These are phyloP conservation scores for Aleadryas rufinucha DNA, from an alignment of 2,113 vertebrate genomes.

Conservation along the genomic window DNA sequence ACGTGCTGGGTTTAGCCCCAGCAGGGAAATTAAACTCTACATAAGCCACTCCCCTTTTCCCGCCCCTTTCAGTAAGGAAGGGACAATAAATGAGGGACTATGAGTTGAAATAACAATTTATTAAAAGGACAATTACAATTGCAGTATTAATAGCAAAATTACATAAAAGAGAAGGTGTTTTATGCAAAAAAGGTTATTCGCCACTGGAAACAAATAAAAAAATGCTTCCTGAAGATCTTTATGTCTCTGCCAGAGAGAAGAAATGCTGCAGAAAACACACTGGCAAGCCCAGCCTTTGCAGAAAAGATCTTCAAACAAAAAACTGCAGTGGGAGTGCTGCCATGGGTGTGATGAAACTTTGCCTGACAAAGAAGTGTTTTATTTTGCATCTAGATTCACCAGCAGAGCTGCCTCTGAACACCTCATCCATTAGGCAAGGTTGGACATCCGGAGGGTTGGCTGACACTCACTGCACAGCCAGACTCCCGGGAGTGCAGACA, in stretches of 20 bases:
- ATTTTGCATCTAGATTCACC: neutral
- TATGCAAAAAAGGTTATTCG: neutral
- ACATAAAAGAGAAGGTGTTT: neutral
- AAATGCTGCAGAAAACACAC: neutral
- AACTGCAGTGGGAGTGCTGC: neutral
- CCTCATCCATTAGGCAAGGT: neutral
- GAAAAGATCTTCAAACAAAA: neutral
- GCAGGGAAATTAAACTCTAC: neutral
- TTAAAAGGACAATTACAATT: neutral
- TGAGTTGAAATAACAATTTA: neutral
- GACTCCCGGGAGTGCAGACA: fast-evolving
- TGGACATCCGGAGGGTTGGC: neutral
- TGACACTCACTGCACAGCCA: neutral
- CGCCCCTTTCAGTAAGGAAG: neutral
- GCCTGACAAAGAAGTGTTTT: neutral
- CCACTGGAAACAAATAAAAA: neutral
- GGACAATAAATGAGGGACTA: neutral
- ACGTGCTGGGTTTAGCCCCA: neutral
- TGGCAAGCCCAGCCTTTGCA: neutral
- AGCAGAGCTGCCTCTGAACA: neutral
- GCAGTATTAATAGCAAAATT: neutral
- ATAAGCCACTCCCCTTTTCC: neutral
- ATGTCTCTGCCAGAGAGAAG: neutral
- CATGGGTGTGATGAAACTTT: neutral
- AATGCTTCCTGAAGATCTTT: neutral